These are phyloP conservation scores for Arnoldichthys spilopterus DNA, from an alignment of 2,797 vertebrate genomes.

Conservation along the genomic window DNA sequence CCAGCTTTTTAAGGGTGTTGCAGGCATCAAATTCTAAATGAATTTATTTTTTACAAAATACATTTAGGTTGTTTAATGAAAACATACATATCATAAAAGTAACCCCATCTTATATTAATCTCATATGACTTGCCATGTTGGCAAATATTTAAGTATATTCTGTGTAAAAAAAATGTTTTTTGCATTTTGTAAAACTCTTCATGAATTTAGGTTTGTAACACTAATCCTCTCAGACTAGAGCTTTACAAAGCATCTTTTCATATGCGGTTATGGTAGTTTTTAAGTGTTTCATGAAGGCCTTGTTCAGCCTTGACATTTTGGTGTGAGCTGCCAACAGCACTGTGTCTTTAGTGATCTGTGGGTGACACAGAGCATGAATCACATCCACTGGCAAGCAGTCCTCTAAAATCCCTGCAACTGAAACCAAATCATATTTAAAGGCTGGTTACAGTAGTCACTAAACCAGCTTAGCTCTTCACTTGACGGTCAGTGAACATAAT, in stretches of 20 bases:
- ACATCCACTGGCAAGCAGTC: slow-evolving; percentile 7
- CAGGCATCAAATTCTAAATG: too few relatives aligned
- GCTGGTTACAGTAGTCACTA: slow-evolving; percentile 49
- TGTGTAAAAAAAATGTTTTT: too few relatives aligned
- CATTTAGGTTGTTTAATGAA: too few relatives aligned
- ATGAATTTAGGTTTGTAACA: too few relatives aligned
- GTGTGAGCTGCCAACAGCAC: background rate
- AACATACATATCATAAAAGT: too few relatives aligned
- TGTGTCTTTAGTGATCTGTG: slow-evolving; percentile 8
- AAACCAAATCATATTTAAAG: slow-evolving; percentile 55
- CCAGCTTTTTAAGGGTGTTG: too few relatives aligned
- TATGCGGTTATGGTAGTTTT: background rate
- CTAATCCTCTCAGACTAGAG: background rate
- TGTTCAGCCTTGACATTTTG: background rate
- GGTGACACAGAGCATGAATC: slow-evolving; percentile 22
- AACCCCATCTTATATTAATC: too few relatives aligned
- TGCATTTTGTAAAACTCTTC: too few relatives aligned
- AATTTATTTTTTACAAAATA: too few relatives aligned
- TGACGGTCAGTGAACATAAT: slow-evolving; percentile 66
- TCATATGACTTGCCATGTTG: too few relatives aligned
- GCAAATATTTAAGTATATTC: too few relatives aligned
- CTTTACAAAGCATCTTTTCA: background rate
- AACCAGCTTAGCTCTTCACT: slow-evolving; percentile 62
- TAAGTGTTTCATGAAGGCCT: background rate
- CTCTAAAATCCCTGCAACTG: slow-evolving; percentile 44